Evolutionary conservation across 2,888 invertebrate species (phyloP), one percentile per base, ranked within the genome.

Genomic region (Allacma fusca): DNA sequence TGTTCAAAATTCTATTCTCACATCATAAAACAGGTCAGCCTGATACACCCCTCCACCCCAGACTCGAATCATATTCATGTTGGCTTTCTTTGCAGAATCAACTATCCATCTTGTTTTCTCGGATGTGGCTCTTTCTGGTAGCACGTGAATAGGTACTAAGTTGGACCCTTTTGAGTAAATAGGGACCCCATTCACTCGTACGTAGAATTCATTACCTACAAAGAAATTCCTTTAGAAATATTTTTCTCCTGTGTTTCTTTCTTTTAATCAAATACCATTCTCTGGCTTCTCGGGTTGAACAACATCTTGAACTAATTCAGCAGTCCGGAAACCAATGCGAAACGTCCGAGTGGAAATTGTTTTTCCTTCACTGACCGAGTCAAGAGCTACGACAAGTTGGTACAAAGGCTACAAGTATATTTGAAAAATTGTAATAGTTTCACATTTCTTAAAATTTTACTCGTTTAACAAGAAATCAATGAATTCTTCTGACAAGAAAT

Each of bases 261-360:
- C n/a, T n/a, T n/a, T n/a, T n/a, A n/a, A n/a, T n/a, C n/a, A n/a
- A n/a, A n/a, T n/a, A n/a, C n/a, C n/a, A n/a, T n/a, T n/a, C n/a
- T n/a, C n/a, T n/a, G n/a, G 97, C 89, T 23, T 71, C 44, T n/a
- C 23, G 1, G 44, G 24, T 16, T 64, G 19, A 4, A 92, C 89
- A 67, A 89, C 87, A 75, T 93, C 90, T 87, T 97, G 93, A 9
- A 96, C 88, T 0, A 98, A 87, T 86, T 95, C 92, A 19, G 97
- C 88, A 0, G 93, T 94, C 84, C 97, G 89, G 85, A 98, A 97
- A 1, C 96, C 98, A 81, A 97, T 89, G 81, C 88, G 89, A 16
- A 93, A 84, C n/a, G 87, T 88, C 85, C 91, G 65, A 67, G 67
- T 29, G 0, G 81, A 80, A 1, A n/a, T 1, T 9, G 16, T 16